Conservation (phyloP, 2,113 vertebrate species). For the Falcunculus frontatus region DNA sequence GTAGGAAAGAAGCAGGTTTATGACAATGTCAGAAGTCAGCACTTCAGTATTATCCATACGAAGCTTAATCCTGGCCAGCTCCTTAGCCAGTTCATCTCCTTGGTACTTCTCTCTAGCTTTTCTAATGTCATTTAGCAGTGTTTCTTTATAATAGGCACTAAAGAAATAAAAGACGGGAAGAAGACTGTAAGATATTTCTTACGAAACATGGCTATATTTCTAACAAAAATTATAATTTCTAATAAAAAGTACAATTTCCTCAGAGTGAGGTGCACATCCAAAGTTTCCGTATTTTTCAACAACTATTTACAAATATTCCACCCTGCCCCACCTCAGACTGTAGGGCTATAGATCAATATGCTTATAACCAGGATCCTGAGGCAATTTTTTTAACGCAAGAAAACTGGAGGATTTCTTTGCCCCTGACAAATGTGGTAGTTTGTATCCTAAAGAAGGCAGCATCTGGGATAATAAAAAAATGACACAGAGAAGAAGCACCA, state of each 20-base stretch:
- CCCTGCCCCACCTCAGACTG: not conserved
- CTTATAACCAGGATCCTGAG: not conserved
- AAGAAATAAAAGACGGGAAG: not conserved
- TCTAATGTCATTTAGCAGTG: conserved; percentile 88
- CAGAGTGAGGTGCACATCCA: not conserved
- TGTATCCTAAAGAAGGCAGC: not conserved
- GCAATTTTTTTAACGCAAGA: not conserved
- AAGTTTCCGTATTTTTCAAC: not conserved
- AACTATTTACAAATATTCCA: not conserved
- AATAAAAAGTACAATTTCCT: not conserved
- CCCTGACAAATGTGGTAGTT: not conserved
- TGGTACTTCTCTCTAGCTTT: conserved; percentile 92
- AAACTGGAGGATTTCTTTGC: not conserved
- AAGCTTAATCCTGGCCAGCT: conserved; percentile 89
- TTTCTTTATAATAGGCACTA: conserved; percentile 89
- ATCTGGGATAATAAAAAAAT: not conserved
- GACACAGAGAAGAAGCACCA: not conserved
- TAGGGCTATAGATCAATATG: not conserved
- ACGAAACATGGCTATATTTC: not conserved
- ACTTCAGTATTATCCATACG: conserved; percentile 90
- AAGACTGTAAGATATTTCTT: not conserved
- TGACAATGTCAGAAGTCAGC: conserved; percentile 90
- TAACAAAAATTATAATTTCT: not conserved
- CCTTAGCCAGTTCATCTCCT: conserved; percentile 90
- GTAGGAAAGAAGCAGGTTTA: conserved; percentile 95